Evolutionary conservation across 2,797 vertebrate genomes (phyloP).

Genomic region (Lophotriccus pileatus): DNA sequence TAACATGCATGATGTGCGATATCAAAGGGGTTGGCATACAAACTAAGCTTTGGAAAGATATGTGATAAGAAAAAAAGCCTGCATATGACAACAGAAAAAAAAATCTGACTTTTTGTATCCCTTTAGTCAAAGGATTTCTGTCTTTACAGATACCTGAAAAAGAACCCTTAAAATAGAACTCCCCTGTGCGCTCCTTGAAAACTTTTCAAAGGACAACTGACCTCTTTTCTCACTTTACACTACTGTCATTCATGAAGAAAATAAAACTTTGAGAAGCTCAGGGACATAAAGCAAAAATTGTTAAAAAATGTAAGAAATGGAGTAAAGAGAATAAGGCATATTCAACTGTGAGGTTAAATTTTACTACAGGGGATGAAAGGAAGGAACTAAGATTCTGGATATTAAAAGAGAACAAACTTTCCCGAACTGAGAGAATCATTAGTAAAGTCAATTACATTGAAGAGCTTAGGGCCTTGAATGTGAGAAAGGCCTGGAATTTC

Average conservation of each 20-base stretch:
- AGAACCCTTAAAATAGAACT: slow-evolving; percentile 44
- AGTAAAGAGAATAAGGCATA: background rate
- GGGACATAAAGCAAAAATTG: background rate
- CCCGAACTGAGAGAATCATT: background rate
- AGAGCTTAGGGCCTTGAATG: background rate
- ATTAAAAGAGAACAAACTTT: background rate
- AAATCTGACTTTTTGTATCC: background rate
- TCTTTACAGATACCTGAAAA: background rate
- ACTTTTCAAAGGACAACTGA: slow-evolving; percentile 53
- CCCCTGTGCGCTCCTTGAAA: slow-evolving; percentile 26
- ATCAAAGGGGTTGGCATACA: background rate
- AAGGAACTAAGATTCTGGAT: background rate
- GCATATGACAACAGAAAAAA: background rate
- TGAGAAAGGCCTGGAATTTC: background rate
- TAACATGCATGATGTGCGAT: background rate
- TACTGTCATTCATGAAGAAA: slow-evolving; percentile 5
- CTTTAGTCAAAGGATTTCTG: slow-evolving; percentile 1
- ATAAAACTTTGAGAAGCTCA: slow-evolving; percentile 16
- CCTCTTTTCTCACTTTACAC: slow-evolving; percentile 35
- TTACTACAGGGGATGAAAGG: background rate
- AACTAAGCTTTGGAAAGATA: background rate
- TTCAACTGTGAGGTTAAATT: slow-evolving; percentile 17
- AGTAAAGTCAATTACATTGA: background rate
- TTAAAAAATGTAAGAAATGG: background rate
- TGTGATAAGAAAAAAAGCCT: background rate